A percentile compares a stretch with the other conserved stretches of the same genome.
phyloP scores from a whole-genome alignment of 2,113 vertebrate genomes.

The Oncorhynchus clarkii region DNA sequence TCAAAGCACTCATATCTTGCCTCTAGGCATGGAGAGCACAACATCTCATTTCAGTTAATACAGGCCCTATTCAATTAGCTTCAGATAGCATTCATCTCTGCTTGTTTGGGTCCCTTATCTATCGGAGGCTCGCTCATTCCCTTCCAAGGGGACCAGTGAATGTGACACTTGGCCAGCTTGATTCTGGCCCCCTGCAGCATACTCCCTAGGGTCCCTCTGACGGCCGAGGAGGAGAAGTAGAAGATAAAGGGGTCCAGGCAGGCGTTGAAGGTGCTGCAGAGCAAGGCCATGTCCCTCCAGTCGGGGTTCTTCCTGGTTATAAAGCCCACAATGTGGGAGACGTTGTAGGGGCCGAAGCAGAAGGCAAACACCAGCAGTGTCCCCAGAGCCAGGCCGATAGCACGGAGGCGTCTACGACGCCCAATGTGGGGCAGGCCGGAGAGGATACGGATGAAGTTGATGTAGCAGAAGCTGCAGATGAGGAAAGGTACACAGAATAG shows the following conservation, averaged over 20 bases:
- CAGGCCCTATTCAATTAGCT: constrained; percentile 26
- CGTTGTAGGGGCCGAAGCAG: constrained; percentile 85
- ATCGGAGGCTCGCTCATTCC: constrained; percentile 26
- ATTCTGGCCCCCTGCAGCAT: constrained; percentile 44
- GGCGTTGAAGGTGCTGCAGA: constrained; percentile 84
- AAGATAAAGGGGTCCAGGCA: constrained; percentile 86
- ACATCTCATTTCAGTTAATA: constrained; percentile 36
- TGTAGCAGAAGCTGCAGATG: constrained; percentile 75
- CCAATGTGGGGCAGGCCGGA: constrained; percentile 68
- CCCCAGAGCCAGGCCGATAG: constrained; percentile 74
- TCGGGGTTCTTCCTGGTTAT: constrained; percentile 55
- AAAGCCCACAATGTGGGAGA: constrained; percentile 84
- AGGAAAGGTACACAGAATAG: constrained; percentile 80
- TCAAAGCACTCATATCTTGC: constrained; percentile 47
- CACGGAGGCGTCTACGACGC: constrained; percentile 63
- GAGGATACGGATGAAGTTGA: constrained; percentile 75
- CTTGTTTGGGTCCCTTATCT: constrained; percentile 58
- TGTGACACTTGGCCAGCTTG: constrained; percentile 33
- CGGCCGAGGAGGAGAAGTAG: constrained; percentile 82
- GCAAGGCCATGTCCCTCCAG: constrained; percentile 78
- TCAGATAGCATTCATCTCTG: constrained; percentile 58
- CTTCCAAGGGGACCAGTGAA: neutral
- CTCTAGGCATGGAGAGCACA: constrained; percentile 31
- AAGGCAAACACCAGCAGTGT: constrained; percentile 78
- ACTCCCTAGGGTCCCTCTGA: constrained; percentile 64